A percentile compares a stretch with the other conserved stretches of the same genome.
These are phyloP conservation scores for Adelges cooleyi DNA, from an alignment of 1,140 invertebrate species.

Conservation along the genomic window DNA sequence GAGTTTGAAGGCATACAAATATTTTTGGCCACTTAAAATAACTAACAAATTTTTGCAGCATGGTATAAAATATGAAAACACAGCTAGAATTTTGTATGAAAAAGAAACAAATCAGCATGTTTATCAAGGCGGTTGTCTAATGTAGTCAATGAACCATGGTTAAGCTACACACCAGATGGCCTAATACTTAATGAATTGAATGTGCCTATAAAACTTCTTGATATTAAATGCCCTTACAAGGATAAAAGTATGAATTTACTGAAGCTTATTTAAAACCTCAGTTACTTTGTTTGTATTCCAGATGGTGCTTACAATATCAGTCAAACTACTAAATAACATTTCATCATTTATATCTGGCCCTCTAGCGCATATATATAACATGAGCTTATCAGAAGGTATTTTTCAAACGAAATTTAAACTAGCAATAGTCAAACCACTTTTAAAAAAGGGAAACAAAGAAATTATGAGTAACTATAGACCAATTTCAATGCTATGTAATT, in stretches of 20 bases:
- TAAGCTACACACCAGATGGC: not conserved
- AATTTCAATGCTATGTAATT: not conserved
- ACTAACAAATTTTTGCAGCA: not conserved
- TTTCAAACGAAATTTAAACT: too few relatives aligned
- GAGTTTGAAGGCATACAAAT: not conserved
- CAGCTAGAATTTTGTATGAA: not conserved
- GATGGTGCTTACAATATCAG: not conserved
- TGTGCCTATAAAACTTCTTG: not conserved
- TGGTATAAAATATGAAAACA: not conserved
- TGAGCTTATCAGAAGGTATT: too few relatives aligned
- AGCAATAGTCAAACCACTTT: too few relatives aligned
- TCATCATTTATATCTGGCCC: too few relatives aligned
- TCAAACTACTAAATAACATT: too few relatives aligned
- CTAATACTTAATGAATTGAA: not conserved
- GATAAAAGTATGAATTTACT: not conserved
- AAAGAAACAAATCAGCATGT: not conserved
- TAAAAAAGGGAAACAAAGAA: conserved; percentile 1
- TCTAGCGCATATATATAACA: too few relatives aligned
- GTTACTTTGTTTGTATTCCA: not conserved
- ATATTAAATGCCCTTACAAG: not conserved
- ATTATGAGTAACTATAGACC: not conserved
- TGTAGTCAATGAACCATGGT: not conserved
- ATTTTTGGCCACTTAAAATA: not conserved
- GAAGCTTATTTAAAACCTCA: not conserved
- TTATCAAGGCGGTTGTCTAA: not conserved